A percentile compares a stretch with the other conserved stretches of the same genome.
Conservation (phyloP, 2,113 vertebrate genomes). For the Campylomormyrus numenius region DNA sequence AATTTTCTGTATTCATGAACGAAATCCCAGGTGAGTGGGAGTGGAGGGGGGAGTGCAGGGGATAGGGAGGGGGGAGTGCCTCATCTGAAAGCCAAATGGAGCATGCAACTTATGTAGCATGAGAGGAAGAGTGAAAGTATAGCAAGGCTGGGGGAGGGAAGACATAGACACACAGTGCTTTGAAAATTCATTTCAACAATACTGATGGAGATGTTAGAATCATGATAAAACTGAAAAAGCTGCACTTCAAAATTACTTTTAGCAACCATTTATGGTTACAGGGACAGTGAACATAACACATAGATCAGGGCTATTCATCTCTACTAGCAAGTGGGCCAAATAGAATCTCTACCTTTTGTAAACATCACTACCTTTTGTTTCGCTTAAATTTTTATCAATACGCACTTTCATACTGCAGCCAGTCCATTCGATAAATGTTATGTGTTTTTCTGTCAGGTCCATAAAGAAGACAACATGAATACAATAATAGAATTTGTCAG, state of each 20-base stretch:
- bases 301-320: background rate
- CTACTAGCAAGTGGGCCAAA: background rate
- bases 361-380: background rate
- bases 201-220: background rate
- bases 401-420: background rate
- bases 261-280: background rate
- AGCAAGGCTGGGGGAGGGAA: background rate
- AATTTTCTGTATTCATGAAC: background rate
- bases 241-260: background rate
- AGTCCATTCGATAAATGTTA: background rate
- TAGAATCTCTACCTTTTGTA: background rate
- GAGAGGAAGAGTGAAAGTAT: background rate
- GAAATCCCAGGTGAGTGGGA: background rate
- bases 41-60: background rate
- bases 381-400: background rate
- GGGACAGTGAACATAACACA: background rate
- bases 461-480: background rate
- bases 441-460: background rate
- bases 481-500: background rate
- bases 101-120: background rate
- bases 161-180: background rate
- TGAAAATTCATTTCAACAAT: background rate
- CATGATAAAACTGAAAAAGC: background rate
- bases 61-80: background rate
- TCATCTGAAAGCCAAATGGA: background rate